Evolutionary conservation across 2,797 vertebrate species (phyloP), one percentile per base, ranked within the genome.

Genomic region (Aselliscus stoliczkanus): DNA sequence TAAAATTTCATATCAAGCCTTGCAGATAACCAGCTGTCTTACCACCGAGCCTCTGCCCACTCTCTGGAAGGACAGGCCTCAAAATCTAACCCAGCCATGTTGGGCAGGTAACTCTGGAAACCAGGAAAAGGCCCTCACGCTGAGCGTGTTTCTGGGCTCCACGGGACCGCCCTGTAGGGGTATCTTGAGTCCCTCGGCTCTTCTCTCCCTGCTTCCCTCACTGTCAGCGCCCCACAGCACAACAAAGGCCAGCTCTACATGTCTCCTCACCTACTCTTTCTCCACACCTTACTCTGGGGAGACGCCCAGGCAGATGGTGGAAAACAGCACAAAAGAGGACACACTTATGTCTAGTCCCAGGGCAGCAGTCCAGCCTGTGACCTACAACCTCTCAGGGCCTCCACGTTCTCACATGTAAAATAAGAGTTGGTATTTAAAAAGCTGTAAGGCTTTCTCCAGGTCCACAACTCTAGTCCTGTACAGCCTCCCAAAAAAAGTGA

Each of bases 1-100:
- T 90, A 97, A 79, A 95, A 96, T 94, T 97, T 93, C 88, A 96
- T 23, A 39, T 89, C 52, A 95, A 94, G 83, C 90, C 96, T 73
- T 96, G 65, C 54, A 96, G 79, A 76, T 58, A 94, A 44, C 90
- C 67, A 81, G 86, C 54, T 95, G 90, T 75, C 76, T 93, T 92
- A 95, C 54, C 82, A 72, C n/a, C 47, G 84, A 85, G 92, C n/a
- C n/a, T n/a, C n/a, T 92, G 73, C 84, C 95, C 88, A 34, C 75
- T 56, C 70, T 94, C 92, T 64, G 88, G 72, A 97, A 96, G 62
- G 23, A 65, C 10, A 25, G 17, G 17, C 31, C 42, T 67, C 81
- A 88, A 94, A 81, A 73, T 39, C 23, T 94, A 96, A 83, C 50
- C 84, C 97, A 96, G 90, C 82, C 93, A 97, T 94, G 50, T 96